Base-by-base conservation (phyloP, 2,888 invertebrate species). In the Polyploca ridens region DNA sequence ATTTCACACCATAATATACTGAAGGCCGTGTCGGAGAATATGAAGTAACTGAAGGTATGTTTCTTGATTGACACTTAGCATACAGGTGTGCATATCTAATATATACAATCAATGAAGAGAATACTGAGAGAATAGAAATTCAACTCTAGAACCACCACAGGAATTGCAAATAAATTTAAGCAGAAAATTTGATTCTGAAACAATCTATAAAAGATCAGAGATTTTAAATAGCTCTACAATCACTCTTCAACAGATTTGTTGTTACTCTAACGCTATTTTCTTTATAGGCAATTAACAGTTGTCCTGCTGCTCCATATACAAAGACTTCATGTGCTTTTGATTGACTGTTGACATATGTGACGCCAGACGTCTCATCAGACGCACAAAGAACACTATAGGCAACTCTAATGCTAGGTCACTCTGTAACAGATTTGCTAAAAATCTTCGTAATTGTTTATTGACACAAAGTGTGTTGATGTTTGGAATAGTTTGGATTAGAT, bases 221-320 rank as follows among this genome's bases (percentile, higher is more conserved):
- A n/a, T 3, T 41, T 5, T 16, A 5, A 6, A 16, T 7, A 1
- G 10, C 49, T 16, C 5, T 49, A n/a, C 7, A 46, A 46, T 46
- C 46, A 46, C 27, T 5, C 11, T 13, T 58, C 16, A 4, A 11
- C 1, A 58, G 57, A 19, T 58, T 5, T 58, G n/a, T 58, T 1
- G 19, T 58, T 58, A 33, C 68, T 69, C 64, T 75, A 65, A 71
- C 70, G 76, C 78, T 77, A 79, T 79, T 81, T 83, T 86, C 85
- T 87, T 90, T 88, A 90, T 86, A 84, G 85, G 81, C 87, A 85
- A 87, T 89, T 87, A 90, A 90, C 82, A 79, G 76, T 78, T 76
- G 80, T 76, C 75, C 78, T 72, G 75, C 71, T 77, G 78, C 82
- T 77, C 76, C 77, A 72, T 77, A 82, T 69, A 75, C 78, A 75